These are phyloP conservation scores for Leucosticte australis DNA, from an alignment of 2,113 vertebrate genomes.

Conservation along the genomic window DNA sequence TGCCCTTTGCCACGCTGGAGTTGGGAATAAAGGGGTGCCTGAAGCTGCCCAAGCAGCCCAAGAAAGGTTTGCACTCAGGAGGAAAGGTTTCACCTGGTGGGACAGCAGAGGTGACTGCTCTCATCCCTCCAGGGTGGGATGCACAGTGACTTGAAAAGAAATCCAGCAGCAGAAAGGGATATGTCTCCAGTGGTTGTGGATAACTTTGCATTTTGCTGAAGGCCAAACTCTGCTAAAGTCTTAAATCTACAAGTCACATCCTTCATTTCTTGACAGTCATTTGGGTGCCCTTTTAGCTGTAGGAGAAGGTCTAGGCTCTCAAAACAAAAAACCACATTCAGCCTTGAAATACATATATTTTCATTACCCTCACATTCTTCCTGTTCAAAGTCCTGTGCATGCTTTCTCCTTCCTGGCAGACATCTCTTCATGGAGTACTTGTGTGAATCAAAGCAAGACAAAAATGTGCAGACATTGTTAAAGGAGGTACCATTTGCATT, in stretches of 20 bases:
- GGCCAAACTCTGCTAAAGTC: background rate
- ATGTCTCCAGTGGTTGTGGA: background rate
- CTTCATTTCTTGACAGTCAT: background rate
- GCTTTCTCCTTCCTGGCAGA: background rate
- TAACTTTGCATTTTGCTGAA: background rate
- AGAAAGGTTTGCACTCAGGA: background rate
- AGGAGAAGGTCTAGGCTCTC: background rate
- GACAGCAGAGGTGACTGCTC: background rate
- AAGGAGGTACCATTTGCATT: background rate
- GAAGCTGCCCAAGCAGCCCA: background rate
- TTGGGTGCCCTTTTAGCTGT: background rate
- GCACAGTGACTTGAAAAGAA: background rate
- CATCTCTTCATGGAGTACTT: background rate
- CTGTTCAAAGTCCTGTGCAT: background rate
- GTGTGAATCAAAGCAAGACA: background rate
- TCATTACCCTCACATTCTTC: background rate
- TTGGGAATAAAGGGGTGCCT: background rate
- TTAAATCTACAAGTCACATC: background rate
- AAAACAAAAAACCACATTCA: background rate
- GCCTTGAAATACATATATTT: background rate
- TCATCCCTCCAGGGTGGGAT: background rate
- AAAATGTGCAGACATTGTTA: background rate
- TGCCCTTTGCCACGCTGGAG: background rate
- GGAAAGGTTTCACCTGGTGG: background rate
- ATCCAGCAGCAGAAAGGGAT: background rate